phyloP scores from a whole-genome alignment of 1,140 invertebrate genomes.

The Drosophila mojavensis region DNA sequence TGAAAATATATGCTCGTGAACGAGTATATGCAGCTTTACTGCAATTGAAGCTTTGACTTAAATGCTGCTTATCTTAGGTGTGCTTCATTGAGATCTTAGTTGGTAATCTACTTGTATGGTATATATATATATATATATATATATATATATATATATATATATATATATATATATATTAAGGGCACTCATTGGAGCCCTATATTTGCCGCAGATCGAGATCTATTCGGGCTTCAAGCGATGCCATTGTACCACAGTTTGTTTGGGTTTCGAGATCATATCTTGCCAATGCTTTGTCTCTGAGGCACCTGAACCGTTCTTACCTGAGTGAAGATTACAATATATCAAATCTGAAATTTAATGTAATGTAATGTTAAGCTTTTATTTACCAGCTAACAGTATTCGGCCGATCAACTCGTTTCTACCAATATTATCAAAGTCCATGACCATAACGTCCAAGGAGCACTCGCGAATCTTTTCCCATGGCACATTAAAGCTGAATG shows the following conservation, averaged over 20 bases:
- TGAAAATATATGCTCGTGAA: no score
- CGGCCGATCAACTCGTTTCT: constrained; percentile 96
- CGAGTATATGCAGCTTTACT: no score
- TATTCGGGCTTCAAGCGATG: constrained; percentile 94
- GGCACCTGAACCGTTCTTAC: constrained; percentile 95
- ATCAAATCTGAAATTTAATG: background rate
- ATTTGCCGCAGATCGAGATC: no score
- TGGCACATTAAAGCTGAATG: constrained; percentile 95
- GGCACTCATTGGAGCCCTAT: no score
- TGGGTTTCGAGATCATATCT: constrained; percentile 97
- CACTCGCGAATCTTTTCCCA: constrained; percentile 97
- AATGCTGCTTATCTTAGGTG: no score
- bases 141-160: no score
- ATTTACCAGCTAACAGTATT: constrained; percentile 92
- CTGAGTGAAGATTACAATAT: constrained; percentile 83
- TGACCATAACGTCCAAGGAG: constrained; percentile 95
- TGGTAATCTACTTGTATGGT: no score
- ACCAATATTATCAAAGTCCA: constrained; percentile 98
- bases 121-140: no score
- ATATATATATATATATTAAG: no score
- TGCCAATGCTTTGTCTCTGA: constrained; percentile 97
- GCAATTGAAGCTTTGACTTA: no score
- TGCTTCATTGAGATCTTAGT: no score
- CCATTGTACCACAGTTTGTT: constrained; percentile 96
- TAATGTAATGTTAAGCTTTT: background rate